Base-by-base conservation (phyloP, 2,113 vertebrate species). In the Peromyscus polionotus region DNA sequence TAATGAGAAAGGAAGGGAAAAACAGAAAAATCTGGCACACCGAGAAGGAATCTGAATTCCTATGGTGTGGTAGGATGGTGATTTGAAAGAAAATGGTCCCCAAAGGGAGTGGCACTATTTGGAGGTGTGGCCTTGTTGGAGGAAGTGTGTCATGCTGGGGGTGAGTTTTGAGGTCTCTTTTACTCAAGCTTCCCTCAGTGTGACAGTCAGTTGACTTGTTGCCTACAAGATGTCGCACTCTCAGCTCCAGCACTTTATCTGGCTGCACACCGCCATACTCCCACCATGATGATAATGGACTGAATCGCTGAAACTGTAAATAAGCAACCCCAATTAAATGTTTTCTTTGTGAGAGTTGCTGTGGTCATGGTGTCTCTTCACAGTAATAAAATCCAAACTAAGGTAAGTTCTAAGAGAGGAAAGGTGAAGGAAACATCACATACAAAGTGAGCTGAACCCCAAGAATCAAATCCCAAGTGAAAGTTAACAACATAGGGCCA, bases 21-120 rank as follows among this genome's bases (percentile, higher is more conserved):
- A 95, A 61, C 17, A 81, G 36, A 93, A 91, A 57, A 91, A 57
- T 80, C 72, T 26, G 84, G n/a, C 24, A 73, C 7, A 54, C 9
- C 57, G 28, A 91, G 16, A 51, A 92, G n/a, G 20, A 77, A 94
- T 84, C 79, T 89, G 11, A 93, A 95, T 96, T 97, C 57, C 39
- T 59, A 48, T 63, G 33, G 61, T 39, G 28, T 22, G 36, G 28
- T 36, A 72, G 19, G 22, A 19, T 72, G 36, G 17, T n/a, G 36
- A 36, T 22, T 72, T 72, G 19, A 72, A 70, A 39, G 36, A 72
- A 70, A 20, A 39, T 39, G 20, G 9, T 17, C 0, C 70, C 70
- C 70, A 39, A 39, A 72, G 19, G 19, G 19, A 39, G 19, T 72
- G 16, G 33, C 68, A 70, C 33, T 70, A n/a, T 70, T 70, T n/a